Evolutionary conservation across 1,140 invertebrate species (phyloP), one percentile per base, ranked within the genome.

Genomic region (Plectrocnemia conspersa): DNA sequence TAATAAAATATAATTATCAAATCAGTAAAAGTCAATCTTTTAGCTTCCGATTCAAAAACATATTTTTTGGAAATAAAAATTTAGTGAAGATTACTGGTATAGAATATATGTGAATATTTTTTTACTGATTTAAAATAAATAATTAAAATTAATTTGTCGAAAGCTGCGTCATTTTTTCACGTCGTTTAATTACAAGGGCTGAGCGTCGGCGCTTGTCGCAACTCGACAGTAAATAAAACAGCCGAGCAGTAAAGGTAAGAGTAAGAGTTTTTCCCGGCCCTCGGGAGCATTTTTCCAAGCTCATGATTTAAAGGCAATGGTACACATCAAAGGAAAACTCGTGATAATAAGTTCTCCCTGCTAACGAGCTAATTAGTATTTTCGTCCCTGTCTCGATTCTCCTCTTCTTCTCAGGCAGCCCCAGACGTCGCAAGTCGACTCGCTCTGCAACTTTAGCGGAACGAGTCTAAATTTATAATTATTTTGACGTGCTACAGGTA

Each of bases 381-480:
- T 50, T 50, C 42, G 40, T 48, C 36, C 29, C 21, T 24, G 18
- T 59, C 46, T 21, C 19, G 42, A 35, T 40, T 54, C 38, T 15
- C 36, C 19, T 55, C 45, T 5, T 35, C 38, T 23, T 11, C 32
- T 29, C 15, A n/a, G 15, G 5, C 16, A 32, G 32, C 18, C 50
- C 19, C 38, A 7, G 18, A 35, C 18, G 7, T 29, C n/a, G 7
- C 7, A n/a, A 32, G 52, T 44, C 52, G 25, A 40, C 18, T 29
- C 25, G 27, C 29, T 5, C 22, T 10, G 57, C 47, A 46, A 54
- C 52, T 49, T 59, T 59, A 54, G 50, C 33, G 33, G 46, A 59
- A 54, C 44, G 33, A 24, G 33, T 58, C 56, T 40, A 59, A 59
- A 54, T 59, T 59, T 55, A 55, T 50, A 59, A 59, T 54, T 59